These are phyloP conservation scores for Stenolophus ochropezus DNA, from an alignment of 2,888 invertebrate genomes.

Conservation along the genomic window DNA sequence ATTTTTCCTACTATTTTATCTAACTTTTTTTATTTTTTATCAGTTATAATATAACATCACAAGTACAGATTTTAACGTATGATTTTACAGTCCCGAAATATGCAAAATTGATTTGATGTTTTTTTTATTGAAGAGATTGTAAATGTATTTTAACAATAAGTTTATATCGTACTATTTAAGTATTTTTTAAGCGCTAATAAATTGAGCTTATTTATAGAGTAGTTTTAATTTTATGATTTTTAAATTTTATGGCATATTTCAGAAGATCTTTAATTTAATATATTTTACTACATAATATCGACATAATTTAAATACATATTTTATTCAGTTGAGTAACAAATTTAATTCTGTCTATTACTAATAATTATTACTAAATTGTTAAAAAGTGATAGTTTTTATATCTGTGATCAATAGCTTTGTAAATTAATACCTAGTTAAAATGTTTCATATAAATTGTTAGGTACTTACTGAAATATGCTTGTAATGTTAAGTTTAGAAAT, in stretches of 20 bases:
- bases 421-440: slow-evolving; percentile 1
- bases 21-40: background rate
- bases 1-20: background rate
- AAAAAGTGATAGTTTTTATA: background rate
- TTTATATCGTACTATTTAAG: slow-evolving; percentile 23
- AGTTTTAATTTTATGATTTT: background rate
- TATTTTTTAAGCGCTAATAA: background rate
- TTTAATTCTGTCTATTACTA: too few species aligned
- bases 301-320: background rate
- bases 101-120: background rate
- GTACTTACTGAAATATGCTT: slow-evolving; percentile 44
- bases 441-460: slow-evolving; percentile 10
- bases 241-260: slow-evolving; percentile 37
- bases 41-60: background rate
- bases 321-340: too few species aligned
- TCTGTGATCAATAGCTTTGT: slow-evolving; percentile 18
- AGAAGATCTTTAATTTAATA: background rate
- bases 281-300: too few species aligned
- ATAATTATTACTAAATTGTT: background rate
- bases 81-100: background rate
- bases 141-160: slow-evolving; percentile 14
- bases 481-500: background rate
- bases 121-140: slow-evolving; percentile 7
- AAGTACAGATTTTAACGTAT: background rate
- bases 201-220: slow-evolving; percentile 1